Base-by-base conservation (phyloP, 2,797 vertebrate genomes). In the Phaenicophaeus curvirostris region DNA sequence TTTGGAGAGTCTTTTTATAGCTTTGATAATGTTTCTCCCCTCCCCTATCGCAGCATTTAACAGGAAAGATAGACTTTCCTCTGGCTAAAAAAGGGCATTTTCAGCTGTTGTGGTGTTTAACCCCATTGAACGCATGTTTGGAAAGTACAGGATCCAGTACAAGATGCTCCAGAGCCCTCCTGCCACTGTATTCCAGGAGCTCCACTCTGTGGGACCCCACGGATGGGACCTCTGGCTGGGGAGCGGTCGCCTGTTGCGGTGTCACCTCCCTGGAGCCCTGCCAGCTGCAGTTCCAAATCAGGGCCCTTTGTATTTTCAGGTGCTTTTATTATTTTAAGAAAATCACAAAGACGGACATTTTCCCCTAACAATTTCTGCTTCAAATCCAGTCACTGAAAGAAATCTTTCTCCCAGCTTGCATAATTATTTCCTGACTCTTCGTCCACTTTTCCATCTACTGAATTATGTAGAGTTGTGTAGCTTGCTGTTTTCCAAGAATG, bases 401-500 rank as follows among this genome's bases (percentile, higher is more conserved):
- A 88, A 83, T 65, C 61, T 76, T 94, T 61, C 74, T 73, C 71
- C 53, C n/a, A 20, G 59, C 71, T 94, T 66, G 78, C 21, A 6
- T 91, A 94, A 94, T 96, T 94, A 96, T 93, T 94, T 96, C 93
- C 94, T 94, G 94, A 95, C 77, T 94, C 83, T 81, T 67, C 68
- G 93, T 94, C 89, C 83, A 85, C 88, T 96, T 67, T 80, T 84
- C 79, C 65, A 95, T 91, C 89, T 74, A 8, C 87, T 93, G 93
- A 95, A 96, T 94, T 94, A 93, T 89, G 89, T 8, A 83, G 89
- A 95, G 65, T 91, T 96, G 94, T 96, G 94, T 95, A 94, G 93
- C 77, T 96, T 96, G 94, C 93, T 87, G 85, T 96, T 97, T 95
- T 84, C 90, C 85, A 96, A 95, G 94, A 96, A 96, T 96, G 95